Evolutionary conservation across 2,888 invertebrate genomes (phyloP).

Genomic region (Polydrusus tereticollis): DNA sequence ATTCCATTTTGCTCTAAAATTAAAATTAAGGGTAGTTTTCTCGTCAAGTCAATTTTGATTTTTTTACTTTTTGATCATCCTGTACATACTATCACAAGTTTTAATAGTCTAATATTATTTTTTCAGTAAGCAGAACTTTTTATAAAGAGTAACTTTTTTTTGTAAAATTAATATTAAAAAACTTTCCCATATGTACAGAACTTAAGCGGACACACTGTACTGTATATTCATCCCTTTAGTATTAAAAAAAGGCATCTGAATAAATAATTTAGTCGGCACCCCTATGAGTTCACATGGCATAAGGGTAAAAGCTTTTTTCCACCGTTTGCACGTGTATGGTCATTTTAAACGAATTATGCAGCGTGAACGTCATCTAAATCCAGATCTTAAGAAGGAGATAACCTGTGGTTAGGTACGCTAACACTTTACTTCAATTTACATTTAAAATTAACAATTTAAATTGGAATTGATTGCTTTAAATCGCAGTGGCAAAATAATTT

Average conservation of each 20-base stretch:
- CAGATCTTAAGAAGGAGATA: neutral
- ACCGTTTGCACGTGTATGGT: constrained; percentile 20
- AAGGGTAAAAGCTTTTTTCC: constrained; percentile 1
- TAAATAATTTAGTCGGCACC: neutral
- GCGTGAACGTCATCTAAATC: constrained; percentile 2
- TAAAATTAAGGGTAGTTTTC: too few species aligned
- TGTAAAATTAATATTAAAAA: too few species aligned
- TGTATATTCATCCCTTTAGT: too few species aligned
- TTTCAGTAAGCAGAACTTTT: too few species aligned
- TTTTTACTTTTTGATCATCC: too few species aligned
- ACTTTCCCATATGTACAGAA: too few species aligned
- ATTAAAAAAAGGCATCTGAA: neutral
- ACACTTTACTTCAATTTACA: constrained; percentile 4
- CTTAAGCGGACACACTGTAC: too few species aligned
- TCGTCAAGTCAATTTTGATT: too few species aligned
- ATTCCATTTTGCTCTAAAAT: too few species aligned
- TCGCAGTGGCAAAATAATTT: neutral
- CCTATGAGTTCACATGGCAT: neutral
- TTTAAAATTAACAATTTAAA: neutral
- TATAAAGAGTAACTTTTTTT: too few species aligned
- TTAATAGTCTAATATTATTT: too few species aligned
- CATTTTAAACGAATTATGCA: constrained; percentile 23
- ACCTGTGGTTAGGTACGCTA: neutral
- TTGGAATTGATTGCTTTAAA: neutral
- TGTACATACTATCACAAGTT: too few species aligned